Evolutionary conservation across 2,888 invertebrate species (phyloP).

Genomic region (Euspilapteryx auroguttella): DNA sequence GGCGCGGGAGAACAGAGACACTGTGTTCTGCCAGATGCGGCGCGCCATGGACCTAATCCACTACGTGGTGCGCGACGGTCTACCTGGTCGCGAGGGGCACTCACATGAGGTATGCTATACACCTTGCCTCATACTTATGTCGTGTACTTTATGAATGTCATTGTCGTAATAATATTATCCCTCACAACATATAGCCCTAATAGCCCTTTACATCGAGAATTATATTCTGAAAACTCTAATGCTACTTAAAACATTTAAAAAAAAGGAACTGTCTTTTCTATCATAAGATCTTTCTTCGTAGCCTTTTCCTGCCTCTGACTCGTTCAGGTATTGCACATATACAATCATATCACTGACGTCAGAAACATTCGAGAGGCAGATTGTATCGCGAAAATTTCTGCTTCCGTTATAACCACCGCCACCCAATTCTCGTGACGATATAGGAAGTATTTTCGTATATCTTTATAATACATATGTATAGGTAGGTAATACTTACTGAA

Average conservation of each 20-base stretch:
- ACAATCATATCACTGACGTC: constrained; percentile 8
- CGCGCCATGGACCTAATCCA: constrained; percentile 97
- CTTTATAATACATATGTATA: too few species aligned
- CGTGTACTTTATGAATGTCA: background rate
- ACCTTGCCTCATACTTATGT: constrained; percentile 1
- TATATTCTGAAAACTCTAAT: too few species aligned
- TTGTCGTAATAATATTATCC: too few species aligned
- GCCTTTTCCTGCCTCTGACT: too few species aligned
- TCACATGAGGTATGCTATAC: constrained; percentile 38
- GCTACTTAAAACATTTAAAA: too few species aligned
- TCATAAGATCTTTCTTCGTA: too few species aligned
- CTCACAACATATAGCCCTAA: too few species aligned
- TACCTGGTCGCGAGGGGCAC: constrained; percentile 63
- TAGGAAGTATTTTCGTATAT: constrained; percentile 5
- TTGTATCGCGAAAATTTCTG: constrained; percentile 6
- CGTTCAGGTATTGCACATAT: too few species aligned
- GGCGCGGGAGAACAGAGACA: constrained; percentile 93
- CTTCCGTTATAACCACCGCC: constrained; percentile 6
- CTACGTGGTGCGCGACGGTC: constrained; percentile 96
- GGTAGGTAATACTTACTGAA: too few species aligned
- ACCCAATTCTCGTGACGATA: too few species aligned
- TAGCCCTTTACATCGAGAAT: too few species aligned
- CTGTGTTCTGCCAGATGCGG: constrained; percentile 97
- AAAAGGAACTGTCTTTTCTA: too few species aligned
- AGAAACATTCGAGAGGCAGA: constrained; percentile 6